Percentiles rank a stretch among this genome's conserved stretches.
phyloP scores from a whole-genome alignment of 2,888 invertebrate species.

The Mesoligia furuncula region DNA sequence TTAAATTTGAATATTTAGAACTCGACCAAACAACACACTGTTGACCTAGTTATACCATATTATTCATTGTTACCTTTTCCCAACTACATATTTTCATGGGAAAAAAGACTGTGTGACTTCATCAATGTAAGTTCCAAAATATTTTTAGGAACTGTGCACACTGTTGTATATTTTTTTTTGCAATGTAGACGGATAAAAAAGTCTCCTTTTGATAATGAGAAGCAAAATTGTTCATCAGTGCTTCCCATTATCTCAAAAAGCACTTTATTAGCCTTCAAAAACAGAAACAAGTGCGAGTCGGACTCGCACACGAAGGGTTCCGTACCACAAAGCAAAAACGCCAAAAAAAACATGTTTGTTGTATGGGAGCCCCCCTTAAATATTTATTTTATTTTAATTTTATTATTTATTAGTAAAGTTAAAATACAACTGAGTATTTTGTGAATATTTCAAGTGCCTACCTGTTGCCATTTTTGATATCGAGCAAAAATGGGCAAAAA shows the following conservation, averaged over 20 bases:
- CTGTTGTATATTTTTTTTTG: neutral
- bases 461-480: no score
- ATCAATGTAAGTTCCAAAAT: slow-evolving; percentile 3
- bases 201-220: neutral
- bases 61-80: slow-evolving; percentile 6
- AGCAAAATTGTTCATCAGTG: neutral
- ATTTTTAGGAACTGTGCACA: neutral
- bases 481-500: no score
- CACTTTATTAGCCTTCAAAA: neutral
- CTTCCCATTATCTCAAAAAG: neutral
- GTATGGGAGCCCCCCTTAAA: no score
- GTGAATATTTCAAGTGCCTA: no score
- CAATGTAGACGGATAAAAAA: neutral
- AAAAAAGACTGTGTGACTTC: neutral
- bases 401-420: no score
- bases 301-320: no score
- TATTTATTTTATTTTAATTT: no score
- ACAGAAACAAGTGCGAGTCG: no score
- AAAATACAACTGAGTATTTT: no score
- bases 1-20: neutral
- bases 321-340: no score
- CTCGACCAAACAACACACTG: slow-evolving; percentile 15
- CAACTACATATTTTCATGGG: neutral
- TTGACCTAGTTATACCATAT: slow-evolving; percentile 10
- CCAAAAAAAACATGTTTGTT: no score